A percentile compares a stretch with the other conserved stretches of the same genome.
Evolutionary conservation across 2,113 vertebrate species (phyloP).

Genomic region (rabbit (Oryctolagus cuniculus)): DNA sequence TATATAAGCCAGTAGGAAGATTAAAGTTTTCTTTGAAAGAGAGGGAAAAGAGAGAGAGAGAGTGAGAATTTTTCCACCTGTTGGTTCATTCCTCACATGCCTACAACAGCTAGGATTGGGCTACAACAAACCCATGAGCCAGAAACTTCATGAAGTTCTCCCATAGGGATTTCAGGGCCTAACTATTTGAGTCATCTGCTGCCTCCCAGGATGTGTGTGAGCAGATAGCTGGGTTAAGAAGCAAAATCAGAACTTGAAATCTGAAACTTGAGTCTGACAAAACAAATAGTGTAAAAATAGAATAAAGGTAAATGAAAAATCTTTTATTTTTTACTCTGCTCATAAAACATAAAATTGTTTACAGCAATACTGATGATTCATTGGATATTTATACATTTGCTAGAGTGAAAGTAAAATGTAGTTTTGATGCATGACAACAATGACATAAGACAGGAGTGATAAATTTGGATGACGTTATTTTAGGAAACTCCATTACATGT

Average conservation of each 20-base stretch:
- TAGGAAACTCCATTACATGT: neutral
- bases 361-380: neutral
- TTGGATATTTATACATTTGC: neutral
- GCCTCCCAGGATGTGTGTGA: too few species aligned
- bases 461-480: neutral
- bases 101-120: too few species aligned
- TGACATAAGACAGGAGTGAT: neutral
- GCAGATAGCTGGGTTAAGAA: too few species aligned
- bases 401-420: neutral
- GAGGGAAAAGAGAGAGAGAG: too few species aligned
- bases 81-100: too few species aligned
- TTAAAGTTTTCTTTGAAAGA: neutral
- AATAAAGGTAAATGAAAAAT: neutral
- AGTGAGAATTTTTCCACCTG: too few species aligned
- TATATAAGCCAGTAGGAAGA: neutral
- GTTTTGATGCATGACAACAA: neutral
- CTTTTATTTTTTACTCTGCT: neutral
- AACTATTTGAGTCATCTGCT: too few species aligned
- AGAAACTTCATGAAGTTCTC: too few species aligned
- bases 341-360: neutral
- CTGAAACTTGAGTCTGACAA: neutral
- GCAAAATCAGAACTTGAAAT: too few species aligned
- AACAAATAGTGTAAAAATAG: neutral
- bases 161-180: too few species aligned
- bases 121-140: too few species aligned